A percentile compares a stretch with the other conserved stretches of the same genome.
These are phyloP conservation scores for Oscheius sp. DNA, from an alignment of 2,888 invertebrate genomes.

Conservation along the genomic window DNA sequence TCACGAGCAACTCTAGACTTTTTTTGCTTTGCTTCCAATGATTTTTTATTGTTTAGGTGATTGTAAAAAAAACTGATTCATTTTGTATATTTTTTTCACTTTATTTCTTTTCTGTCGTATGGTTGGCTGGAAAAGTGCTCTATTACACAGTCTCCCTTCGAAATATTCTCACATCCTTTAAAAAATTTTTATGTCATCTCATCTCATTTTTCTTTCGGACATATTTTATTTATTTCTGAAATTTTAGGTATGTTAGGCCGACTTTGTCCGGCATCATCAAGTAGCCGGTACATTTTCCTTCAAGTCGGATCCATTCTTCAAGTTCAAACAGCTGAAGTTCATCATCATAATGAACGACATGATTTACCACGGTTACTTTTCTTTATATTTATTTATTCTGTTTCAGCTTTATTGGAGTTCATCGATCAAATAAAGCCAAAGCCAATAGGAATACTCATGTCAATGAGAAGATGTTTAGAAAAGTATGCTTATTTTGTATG, in stretches of 20 bases:
- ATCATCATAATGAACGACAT: slow-evolving; percentile 64
- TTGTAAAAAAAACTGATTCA: no score
- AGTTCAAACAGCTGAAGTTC: slow-evolving; percentile 49
- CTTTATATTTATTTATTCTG: background rate
- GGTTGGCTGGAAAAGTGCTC: no score
- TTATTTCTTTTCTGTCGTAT: background rate
- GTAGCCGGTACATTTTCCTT: slow-evolving; percentile 25
- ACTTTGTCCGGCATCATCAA: slow-evolving; percentile 31
- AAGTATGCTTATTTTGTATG: slow-evolving; percentile 40
- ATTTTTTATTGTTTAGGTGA: no score
- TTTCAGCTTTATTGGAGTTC: slow-evolving; percentile 54
- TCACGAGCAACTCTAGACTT: no score
- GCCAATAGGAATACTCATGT: slow-evolving; percentile 68
- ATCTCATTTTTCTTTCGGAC: background rate
- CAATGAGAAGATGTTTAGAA: slow-evolving; percentile 64
- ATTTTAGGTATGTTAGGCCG: slow-evolving; percentile 40
- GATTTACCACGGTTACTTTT: slow-evolving; percentile 45
- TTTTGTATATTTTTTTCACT: no score
- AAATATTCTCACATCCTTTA: background rate
- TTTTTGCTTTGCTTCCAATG: no score
- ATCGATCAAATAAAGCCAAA: slow-evolving; percentile 58
- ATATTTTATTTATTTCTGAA: background rate
- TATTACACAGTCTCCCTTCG: no score
- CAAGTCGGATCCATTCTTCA: slow-evolving; percentile 2
- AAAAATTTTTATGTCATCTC: background rate